Conservation (phyloP, 1,140 invertebrate species). For the Euschistus heros region DNA sequence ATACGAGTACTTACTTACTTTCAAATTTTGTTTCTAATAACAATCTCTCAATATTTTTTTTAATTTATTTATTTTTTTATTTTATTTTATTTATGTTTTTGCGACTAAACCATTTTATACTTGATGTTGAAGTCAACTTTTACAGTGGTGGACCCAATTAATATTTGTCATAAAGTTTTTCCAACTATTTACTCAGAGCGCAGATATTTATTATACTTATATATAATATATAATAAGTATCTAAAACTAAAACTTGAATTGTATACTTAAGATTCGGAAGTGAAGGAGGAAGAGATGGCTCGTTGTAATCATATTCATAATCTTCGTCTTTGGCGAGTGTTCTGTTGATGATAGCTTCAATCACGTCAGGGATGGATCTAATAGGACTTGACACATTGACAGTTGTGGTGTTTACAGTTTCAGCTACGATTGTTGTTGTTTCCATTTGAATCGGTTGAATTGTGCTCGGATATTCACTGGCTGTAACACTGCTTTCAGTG, state of each 20-base stretch:
- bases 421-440: background rate
- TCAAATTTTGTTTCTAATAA: too few relatives aligned
- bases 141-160: background rate
- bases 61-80: too few relatives aligned
- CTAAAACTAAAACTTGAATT: constrained; percentile 1
- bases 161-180: background rate
- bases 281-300: constrained; percentile 58
- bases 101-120: too few relatives aligned
- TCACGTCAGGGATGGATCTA: constrained; percentile 35
- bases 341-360: constrained; percentile 39
- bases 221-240: background rate
- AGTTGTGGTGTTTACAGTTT: background rate
- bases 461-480: constrained; percentile 28
- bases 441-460: background rate
- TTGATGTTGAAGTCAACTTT: background rate
- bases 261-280: constrained; percentile 55
- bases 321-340: constrained; percentile 35
- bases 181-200: background rate
- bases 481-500: constrained; percentile 5
- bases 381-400: constrained; percentile 30
- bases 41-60: too few relatives aligned
- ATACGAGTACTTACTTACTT: too few relatives aligned
- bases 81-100: too few relatives aligned
- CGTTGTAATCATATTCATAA: constrained; percentile 51
- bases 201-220: background rate